Conservation (phyloP, 2,888 invertebrate species). For the Thalpophila matura region DNA sequence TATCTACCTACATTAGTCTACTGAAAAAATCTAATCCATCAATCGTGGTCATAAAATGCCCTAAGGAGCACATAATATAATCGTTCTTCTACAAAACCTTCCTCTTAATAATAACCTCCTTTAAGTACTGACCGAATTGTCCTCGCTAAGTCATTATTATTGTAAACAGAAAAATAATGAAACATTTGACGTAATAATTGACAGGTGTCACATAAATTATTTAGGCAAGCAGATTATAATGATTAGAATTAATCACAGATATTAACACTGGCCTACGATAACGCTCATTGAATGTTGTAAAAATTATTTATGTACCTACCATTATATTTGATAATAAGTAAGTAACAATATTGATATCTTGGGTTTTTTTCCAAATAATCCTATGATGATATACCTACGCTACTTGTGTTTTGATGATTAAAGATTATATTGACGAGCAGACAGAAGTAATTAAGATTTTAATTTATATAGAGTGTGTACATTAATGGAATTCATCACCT, state of each 20-base stretch:
- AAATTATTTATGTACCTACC: constrained; percentile 29
- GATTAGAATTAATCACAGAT: constrained; percentile 56
- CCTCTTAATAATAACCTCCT: too few relatives aligned
- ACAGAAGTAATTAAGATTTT: background rate
- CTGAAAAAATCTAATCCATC: too few relatives aligned
- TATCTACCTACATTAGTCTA: too few relatives aligned
- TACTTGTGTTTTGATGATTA: constrained; percentile 41
- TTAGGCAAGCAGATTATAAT: constrained; percentile 39
- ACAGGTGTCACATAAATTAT: constrained; percentile 58
- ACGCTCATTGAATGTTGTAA: constrained; percentile 50
- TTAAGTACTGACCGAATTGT: too few relatives aligned
- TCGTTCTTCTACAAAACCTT: too few relatives aligned
- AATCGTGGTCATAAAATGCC: too few relatives aligned
- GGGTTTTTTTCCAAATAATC: constrained; percentile 39
- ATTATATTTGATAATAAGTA: constrained; percentile 30
- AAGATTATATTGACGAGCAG: constrained; percentile 1
- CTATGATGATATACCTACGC: too few relatives aligned
- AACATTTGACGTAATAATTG: constrained; percentile 55
- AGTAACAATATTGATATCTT: constrained; percentile 34
- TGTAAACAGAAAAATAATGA: constrained; percentile 10
- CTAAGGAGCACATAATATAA: too few relatives aligned
- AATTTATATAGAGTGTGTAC: background rate
- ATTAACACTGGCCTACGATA: constrained; percentile 21
- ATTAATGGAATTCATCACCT: background rate
- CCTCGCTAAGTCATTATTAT: background rate